A percentile compares a stretch with the other conserved stretches of the same genome.
These are phyloP conservation scores for Semicossyphus pulcher DNA, from an alignment of 2,113 vertebrate species.

Conservation along the genomic window DNA sequence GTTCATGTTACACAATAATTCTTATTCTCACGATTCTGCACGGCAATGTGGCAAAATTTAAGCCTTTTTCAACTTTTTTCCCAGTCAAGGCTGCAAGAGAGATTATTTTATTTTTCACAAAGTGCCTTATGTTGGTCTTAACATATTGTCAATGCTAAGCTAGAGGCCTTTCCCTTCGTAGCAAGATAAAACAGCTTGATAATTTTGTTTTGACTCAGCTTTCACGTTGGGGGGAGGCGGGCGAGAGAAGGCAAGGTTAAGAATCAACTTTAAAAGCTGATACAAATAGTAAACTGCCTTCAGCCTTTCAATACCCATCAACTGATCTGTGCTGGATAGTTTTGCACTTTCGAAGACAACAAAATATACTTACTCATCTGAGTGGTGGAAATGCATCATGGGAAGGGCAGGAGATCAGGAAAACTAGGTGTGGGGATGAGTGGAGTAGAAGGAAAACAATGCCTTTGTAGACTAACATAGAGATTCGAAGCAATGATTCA, in stretches of 20 bases:
- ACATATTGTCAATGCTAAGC: too few species aligned
- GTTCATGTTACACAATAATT: too few species aligned
- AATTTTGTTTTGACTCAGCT: too few species aligned
- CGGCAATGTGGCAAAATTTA: too few species aligned
- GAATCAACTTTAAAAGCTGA: background rate
- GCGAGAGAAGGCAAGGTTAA: background rate
- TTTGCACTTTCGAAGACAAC: background rate
- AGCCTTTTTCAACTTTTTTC: too few species aligned
- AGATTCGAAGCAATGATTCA: conserved; percentile 15
- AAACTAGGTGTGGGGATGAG: conserved; percentile 1
- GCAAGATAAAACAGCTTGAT: too few species aligned
- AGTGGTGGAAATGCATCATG: background rate
- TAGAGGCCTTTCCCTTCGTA: too few species aligned
- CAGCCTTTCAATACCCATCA: background rate
- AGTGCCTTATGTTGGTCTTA: too few species aligned
- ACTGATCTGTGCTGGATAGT: background rate
- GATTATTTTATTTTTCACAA: too few species aligned
- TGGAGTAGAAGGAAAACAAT: background rate
- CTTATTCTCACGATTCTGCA: too few species aligned
- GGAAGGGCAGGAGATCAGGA: background rate
- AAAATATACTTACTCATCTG: background rate
- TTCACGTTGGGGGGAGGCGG: too few species aligned
- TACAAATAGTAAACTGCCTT: background rate
- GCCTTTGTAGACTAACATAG: background rate
- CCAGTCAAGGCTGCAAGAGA: too few species aligned